phyloP scores from a whole-genome alignment of 2,113 vertebrate genomes.

The Nesoenas mayeri region DNA sequence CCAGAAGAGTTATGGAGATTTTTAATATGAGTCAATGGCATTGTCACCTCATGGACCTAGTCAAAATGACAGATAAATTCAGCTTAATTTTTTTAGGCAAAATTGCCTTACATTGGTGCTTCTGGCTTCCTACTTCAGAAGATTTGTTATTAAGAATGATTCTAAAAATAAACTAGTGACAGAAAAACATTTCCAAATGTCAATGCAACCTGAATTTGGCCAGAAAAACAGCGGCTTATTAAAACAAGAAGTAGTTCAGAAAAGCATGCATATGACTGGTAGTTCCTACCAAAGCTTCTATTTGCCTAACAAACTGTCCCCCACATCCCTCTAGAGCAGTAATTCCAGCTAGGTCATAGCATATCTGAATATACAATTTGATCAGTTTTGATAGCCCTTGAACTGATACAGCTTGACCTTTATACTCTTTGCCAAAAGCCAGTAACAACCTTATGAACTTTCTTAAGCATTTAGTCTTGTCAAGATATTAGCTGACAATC shows the following conservation, averaged over 20 bases:
- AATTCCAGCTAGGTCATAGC: constrained; percentile 70
- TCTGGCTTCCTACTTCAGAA: not conserved
- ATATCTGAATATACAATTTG: constrained; percentile 70
- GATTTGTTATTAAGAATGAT: not conserved
- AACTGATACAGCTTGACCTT: constrained; percentile 72
- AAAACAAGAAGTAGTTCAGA: not conserved
- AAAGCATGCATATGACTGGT: not conserved
- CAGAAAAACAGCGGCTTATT: not conserved
- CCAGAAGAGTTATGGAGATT: not conserved
- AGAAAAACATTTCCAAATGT: not conserved
- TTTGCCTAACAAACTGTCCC: not conserved
- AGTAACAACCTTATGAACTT: constrained; percentile 70
- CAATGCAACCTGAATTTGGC: not conserved
- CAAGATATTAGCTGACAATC: constrained; percentile 52
- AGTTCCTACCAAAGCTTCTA: not conserved
- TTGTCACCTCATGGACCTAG: not conserved
- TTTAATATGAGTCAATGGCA: not conserved
- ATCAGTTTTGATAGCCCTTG: constrained; percentile 67
- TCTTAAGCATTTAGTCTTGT: constrained; percentile 57
- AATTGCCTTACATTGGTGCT: not conserved
- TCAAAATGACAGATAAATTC: not conserved
- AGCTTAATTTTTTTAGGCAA: not conserved
- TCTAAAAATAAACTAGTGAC: not conserved
- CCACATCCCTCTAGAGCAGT: not conserved
- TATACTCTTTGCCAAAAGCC: constrained; percentile 70